Conservation (phyloP, 2,888 invertebrate genomes). For the Ichneumon xanthorius region DNA sequence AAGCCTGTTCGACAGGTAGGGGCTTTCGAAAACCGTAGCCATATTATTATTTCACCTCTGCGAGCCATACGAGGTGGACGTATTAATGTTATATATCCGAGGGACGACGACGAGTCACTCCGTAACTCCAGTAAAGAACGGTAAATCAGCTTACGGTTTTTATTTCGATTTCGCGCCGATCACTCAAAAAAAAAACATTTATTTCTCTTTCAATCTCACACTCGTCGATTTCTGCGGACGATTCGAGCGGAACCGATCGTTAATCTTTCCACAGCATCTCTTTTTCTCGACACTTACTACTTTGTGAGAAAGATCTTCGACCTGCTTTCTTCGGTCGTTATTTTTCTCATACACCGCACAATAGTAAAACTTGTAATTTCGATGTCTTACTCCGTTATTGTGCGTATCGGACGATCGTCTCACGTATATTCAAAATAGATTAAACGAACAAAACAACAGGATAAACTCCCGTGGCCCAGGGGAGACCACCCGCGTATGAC, state of each 20-base stretch:
- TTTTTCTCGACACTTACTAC: not conserved
- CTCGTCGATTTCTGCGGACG: not conserved
- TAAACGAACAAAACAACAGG: conserved; percentile 36
- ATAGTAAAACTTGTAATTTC: not conserved
- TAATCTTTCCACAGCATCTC: not conserved
- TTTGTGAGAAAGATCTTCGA: not conserved
- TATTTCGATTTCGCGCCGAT: conserved; percentile 2
- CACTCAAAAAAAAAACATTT: conserved; percentile 6
- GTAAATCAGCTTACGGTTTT: conserved; percentile 8
- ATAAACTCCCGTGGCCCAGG: conserved; percentile 41
- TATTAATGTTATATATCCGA: not conserved
- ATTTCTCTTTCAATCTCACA: not conserved
- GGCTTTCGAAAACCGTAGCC: conserved; percentile 89
- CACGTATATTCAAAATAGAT: conserved; percentile 13
- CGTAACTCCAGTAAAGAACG: not conserved
- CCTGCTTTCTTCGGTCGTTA: not conserved
- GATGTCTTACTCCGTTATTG: not conserved
- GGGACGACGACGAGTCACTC: not conserved
- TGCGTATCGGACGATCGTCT: not conserved
- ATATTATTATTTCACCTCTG: conserved; percentile 82
- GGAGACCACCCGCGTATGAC: conserved; percentile 50
- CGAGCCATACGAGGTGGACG: conserved; percentile 69
- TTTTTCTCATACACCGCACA: not conserved
- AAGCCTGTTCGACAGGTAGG: conserved; percentile 87
- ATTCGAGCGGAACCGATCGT: not conserved